phyloP scores from a whole-genome alignment of 2,888 invertebrate species.

The Coleophora flavipennella region DNA sequence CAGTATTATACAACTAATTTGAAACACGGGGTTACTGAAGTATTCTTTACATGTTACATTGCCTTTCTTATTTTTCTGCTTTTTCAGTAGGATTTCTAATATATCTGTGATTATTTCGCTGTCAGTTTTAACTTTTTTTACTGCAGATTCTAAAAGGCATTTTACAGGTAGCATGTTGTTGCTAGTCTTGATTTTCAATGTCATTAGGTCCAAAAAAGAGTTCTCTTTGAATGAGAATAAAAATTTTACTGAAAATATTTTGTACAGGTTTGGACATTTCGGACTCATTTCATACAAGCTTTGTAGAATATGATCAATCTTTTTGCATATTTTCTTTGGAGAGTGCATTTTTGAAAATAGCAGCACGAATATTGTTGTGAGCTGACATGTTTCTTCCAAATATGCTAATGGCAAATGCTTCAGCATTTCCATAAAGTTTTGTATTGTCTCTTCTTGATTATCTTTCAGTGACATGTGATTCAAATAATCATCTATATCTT shows the following conservation, averaged over 20 bases:
- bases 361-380: constrained; percentile 45
- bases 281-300: constrained; percentile 50
- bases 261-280: constrained; percentile 54
- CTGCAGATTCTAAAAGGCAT: constrained; percentile 46
- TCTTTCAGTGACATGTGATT: constrained; percentile 22
- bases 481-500: constrained; percentile 33
- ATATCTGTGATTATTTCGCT: constrained; percentile 49
- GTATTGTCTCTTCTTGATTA: constrained; percentile 27
- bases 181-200: constrained; percentile 44
- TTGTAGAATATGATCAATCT: constrained; percentile 40
- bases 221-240: constrained; percentile 48
- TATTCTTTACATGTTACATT: constrained; percentile 32
- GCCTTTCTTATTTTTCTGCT: constrained; percentile 26
- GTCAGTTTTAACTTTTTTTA: constrained; percentile 50
- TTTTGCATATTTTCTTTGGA: constrained; percentile 38
- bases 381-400: constrained; percentile 54
- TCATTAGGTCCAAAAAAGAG: constrained; percentile 39
- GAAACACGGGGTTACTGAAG: constrained; percentile 49
- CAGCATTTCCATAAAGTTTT: constrained; percentile 37
- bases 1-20: constrained; percentile 51
- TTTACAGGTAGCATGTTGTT: constrained; percentile 42
- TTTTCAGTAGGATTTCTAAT: constrained; percentile 41
- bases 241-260: constrained; percentile 44
- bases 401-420: constrained; percentile 44
- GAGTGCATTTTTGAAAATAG: constrained; percentile 41